These are phyloP conservation scores for Platysternon megacephalum DNA, from an alignment of 2,113 vertebrate genomes.

Conservation along the genomic window DNA sequence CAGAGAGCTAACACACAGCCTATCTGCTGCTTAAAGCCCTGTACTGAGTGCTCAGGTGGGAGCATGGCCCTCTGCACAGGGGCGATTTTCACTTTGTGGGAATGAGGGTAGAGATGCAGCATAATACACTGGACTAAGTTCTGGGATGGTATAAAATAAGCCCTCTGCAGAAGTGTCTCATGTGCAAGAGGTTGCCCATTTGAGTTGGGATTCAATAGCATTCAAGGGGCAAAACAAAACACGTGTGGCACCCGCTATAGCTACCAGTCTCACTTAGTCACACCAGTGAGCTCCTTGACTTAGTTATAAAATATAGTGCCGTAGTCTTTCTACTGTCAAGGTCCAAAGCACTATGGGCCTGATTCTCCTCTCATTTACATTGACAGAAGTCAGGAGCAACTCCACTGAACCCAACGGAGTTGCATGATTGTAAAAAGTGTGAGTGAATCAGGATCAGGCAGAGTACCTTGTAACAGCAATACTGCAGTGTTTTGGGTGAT, in stretches of 20 bases:
- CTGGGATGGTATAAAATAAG: neutral
- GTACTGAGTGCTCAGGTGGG: rapidly evolving
- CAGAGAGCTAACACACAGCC: neutral
- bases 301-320: neutral
- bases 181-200: neutral
- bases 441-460: neutral
- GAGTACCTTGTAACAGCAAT: neutral
- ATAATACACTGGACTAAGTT: neutral
- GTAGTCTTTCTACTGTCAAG: neutral
- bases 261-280: neutral
- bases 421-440: neutral
- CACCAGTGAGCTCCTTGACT: neutral
- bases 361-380: neutral
- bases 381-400: neutral
- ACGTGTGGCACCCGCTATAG: neutral
- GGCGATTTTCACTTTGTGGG: neutral
- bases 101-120: neutral
- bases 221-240: neutral
- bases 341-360: neutral
- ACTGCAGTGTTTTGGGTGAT: neutral
- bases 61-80: too few species aligned
- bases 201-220: neutral
- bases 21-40: neutral
- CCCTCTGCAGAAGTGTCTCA: neutral
- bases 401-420: neutral